Conservation (phyloP, 2,113 vertebrate species). For the Malurus melanocephalus region DNA sequence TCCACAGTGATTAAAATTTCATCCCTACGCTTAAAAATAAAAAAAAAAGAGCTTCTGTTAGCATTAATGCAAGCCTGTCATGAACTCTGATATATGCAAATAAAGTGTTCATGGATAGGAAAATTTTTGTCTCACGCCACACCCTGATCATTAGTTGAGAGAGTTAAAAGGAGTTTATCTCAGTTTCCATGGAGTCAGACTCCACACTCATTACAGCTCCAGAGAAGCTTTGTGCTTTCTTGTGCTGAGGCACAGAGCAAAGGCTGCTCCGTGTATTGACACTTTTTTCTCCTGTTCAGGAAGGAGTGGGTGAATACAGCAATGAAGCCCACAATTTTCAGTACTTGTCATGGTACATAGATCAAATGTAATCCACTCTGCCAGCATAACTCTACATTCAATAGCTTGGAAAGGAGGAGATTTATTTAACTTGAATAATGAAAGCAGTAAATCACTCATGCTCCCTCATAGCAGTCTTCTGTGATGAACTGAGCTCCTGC, state of each 20-base stretch:
- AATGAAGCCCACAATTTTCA: conserved; percentile 66
- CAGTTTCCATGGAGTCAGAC: conserved; percentile 63
- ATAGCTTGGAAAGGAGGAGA: conserved; percentile 53
- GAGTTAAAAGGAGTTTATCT: conserved; percentile 53
- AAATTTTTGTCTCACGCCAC: conserved; percentile 14
- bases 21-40: neutral
- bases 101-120: neutral
- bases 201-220: conserved; percentile 36
- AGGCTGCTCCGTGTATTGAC: conserved; percentile 64
- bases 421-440: conserved; percentile 55
- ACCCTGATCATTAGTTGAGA: neutral
- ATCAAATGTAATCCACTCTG: conserved; percentile 57
- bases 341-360: conserved; percentile 64
- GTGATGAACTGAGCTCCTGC: neutral
- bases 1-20: neutral
- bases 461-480: conserved; percentile 19
- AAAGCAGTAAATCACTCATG: conserved; percentile 57
- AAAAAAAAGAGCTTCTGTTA: neutral
- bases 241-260: conserved; percentile 54
- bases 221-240: conserved; percentile 40
- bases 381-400: conserved; percentile 52
- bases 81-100: conserved; percentile 6
- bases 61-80: neutral
- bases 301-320: conserved; percentile 60
- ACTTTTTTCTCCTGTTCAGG: conserved; percentile 51